Evolutionary conservation across 2,888 invertebrate genomes (phyloP).

Genomic region (Sycophila texana): DNA sequence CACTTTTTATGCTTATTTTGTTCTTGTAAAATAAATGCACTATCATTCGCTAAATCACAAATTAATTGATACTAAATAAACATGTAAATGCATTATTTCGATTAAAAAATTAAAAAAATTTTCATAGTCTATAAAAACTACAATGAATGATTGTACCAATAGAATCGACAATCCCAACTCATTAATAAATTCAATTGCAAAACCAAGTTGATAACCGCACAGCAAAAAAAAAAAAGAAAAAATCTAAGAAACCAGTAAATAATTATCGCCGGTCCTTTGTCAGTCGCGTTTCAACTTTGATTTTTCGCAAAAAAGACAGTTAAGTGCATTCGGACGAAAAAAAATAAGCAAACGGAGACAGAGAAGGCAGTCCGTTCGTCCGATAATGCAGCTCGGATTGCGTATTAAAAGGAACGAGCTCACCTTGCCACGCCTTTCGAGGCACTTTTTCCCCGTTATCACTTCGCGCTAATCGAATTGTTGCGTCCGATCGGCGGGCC

Average conservation of each 20-base stretch:
- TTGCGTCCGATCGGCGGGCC: constrained; percentile 39
- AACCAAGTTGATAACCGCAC: no score
- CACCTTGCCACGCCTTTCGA: constrained; percentile 54
- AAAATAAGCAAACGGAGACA: neutral
- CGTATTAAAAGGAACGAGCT: constrained; percentile 35
- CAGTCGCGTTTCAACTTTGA: neutral
- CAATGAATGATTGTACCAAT: no score
- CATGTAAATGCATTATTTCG: no score
- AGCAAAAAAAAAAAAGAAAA: no score
- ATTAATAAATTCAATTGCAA: no score
- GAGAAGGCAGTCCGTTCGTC: constrained; percentile 4
- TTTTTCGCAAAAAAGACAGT: neutral
- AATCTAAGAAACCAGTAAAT: neutral
- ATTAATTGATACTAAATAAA: no score
- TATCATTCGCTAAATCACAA: no score
- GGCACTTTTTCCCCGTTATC: constrained; percentile 49
- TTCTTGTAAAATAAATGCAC: no score
- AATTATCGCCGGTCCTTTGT: neutral
- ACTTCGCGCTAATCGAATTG: constrained; percentile 56
- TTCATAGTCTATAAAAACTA: no score
- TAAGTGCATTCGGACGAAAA: neutral
- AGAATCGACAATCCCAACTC: no score
- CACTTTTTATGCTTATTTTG: no score
- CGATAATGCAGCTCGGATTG: constrained; percentile 30
- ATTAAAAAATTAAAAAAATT: no score